Percentiles rank a stretch among this genome's conserved stretches.
Conservation (phyloP, 2,113 vertebrate species). For the Phrynosoma blainvillii region DNA sequence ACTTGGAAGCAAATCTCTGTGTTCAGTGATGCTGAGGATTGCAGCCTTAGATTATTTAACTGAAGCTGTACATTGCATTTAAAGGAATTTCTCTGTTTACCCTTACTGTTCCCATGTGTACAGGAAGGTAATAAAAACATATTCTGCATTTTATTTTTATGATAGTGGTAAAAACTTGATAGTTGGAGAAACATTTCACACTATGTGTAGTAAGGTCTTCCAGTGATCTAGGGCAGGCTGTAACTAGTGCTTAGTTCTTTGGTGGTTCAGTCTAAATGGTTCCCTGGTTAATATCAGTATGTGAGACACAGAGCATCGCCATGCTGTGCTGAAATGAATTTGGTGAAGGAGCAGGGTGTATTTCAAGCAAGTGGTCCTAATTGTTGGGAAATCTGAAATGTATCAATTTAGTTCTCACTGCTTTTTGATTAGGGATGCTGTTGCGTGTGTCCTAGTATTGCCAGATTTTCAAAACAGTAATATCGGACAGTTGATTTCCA, state of each 20-base stretch:
- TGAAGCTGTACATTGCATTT: background rate
- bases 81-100: background rate
- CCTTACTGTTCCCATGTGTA: background rate
- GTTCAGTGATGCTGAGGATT: background rate
- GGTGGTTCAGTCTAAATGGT: background rate
- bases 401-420: background rate
- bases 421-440: background rate
- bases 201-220: background rate
- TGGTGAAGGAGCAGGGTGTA: background rate
- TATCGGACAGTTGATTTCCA: too few species aligned
- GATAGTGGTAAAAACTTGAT: background rate
- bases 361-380: background rate
- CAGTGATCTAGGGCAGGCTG: background rate
- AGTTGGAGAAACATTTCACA: background rate
- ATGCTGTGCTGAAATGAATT: background rate
- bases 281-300: background rate
- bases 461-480: too few species aligned
- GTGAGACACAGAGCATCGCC: background rate
- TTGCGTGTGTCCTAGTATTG: too few species aligned
- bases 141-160: conserved; percentile 11
- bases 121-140: conserved; percentile 3
- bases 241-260: background rate
- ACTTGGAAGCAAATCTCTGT: background rate
- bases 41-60: background rate
- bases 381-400: background rate